Evolutionary conservation across 2,113 vertebrate genomes (phyloP).

Genomic region (Archocentrus centrarchus): DNA sequence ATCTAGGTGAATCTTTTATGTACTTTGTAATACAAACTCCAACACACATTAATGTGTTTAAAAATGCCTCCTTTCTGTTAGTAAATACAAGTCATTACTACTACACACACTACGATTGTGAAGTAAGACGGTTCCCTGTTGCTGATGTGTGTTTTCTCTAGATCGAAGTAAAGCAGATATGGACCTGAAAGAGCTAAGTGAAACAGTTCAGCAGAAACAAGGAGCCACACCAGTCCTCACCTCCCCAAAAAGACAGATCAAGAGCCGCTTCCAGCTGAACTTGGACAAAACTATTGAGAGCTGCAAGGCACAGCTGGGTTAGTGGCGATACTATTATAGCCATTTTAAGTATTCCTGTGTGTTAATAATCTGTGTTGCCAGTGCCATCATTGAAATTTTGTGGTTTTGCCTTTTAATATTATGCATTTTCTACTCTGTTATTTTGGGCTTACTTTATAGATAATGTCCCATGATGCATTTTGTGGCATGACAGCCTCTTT

Average conservation of each 20-base stretch:
- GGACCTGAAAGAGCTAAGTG: conserved; percentile 96
- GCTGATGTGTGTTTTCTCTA: conserved; percentile 48
- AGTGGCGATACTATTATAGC: conserved; percentile 34
- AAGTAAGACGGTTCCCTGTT: background rate
- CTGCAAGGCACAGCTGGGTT: conserved; percentile 96
- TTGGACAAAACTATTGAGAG: conserved; percentile 99
- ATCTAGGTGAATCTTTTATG: conserved; percentile 86
- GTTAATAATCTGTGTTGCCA: background rate
- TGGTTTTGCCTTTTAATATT: background rate
- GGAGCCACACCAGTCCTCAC: conserved; percentile 85
- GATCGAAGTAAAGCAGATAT: conserved; percentile 98
- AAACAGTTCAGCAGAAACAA: conserved; percentile 93
- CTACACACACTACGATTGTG: background rate
- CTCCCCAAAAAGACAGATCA: conserved; percentile 93
- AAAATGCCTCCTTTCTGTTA: background rate
- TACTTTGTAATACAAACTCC: background rate
- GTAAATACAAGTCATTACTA: background rate
- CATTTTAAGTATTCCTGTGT: background rate
- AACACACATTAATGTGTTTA: background rate
- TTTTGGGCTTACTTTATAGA: background rate
- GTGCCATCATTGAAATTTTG: background rate
- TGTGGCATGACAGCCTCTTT: background rate
- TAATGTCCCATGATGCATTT: background rate
- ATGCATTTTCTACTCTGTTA: background rate
- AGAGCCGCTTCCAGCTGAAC: conserved; percentile 95